Evolutionary conservation across 37 sponge, comb jelly and placozoan species (phyloP), one percentile per base, ranked within the genome.

Genomic region (Aplysina aerophoba): DNA sequence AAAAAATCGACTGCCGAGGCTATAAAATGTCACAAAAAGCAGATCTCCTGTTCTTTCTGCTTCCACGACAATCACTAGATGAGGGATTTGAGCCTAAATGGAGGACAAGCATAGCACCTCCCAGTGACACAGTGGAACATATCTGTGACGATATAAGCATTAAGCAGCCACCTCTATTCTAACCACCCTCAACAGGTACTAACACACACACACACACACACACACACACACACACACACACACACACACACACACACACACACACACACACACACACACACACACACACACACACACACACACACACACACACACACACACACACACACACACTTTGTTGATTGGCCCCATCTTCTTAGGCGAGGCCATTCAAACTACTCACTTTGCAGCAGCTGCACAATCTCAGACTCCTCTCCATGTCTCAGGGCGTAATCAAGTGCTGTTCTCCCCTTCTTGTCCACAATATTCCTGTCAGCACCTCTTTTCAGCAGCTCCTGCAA

Each of bases 181-280:
- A n/a, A n/a, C n/a, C n/a, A n/a, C n/a, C n/a, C n/a, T n/a, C n/a
- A 25, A 65, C 66, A 65, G 30, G 27, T 30, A 65, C 66, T 28
- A 25, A 65, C 66, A 65, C 66, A 65, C 66, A 65, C 66, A 65
- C 66, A 65, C 66, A 65, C 66, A 65, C 66, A 65, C 66, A 65
- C 66, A 65, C 66, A 65, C 66, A 65, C 66, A 65, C 66, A 65
- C 66, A 65, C 66, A 65, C 66, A 65, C 66, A 65, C 66, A 65
- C 66, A 65, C 66, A 65, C 22, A 65, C 66, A 65, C 66, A 65
- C 66, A 65, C 66, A 65, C 66, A 65, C 66, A 65, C 71, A 69
- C 28, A 25, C 71, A 69, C 33, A 69, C 66, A 65, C 33, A 25
- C 6, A 69, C 71, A 69, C 71, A 69, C 71, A 69, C 71, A 11